Evolutionary conservation across 2,113 vertebrate species (phyloP).

Genomic region (Elachura formosa): DNA sequence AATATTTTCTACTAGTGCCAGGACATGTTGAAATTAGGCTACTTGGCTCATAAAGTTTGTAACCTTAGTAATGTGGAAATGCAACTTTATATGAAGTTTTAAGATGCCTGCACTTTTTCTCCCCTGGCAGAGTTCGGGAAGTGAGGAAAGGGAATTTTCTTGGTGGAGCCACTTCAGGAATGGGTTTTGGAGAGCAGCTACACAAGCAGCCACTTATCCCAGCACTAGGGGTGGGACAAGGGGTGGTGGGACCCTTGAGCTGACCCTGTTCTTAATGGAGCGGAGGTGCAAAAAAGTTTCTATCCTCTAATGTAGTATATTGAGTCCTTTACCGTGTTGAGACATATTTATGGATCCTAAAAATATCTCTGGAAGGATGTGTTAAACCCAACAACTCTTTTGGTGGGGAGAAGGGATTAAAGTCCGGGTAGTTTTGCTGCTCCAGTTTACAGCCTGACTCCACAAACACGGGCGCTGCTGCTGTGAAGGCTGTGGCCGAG

Average conservation of each 20-base stretch:
- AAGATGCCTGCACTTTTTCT: background rate
- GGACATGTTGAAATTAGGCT: background rate
- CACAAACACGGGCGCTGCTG: rapidly evolving
- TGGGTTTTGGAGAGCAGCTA: background rate
- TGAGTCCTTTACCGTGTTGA: rapidly evolving
- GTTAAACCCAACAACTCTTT: background rate
- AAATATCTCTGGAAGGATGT: background rate
- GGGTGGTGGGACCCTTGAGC: background rate
- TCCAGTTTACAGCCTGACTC: background rate
- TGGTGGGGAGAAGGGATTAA: background rate
- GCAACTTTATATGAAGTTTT: background rate
- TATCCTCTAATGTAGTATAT: rapidly evolving
- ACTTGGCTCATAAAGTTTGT: background rate
- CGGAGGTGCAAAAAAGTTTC: background rate
- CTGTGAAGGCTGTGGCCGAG: background rate
- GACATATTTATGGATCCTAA: background rate
- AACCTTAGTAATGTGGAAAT: background rate
- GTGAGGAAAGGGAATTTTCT: background rate
- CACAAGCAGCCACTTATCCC: background rate
- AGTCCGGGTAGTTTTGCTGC: background rate
- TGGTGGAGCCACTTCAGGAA: background rate
- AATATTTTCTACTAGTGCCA: background rate
- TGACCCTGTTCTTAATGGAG: background rate
- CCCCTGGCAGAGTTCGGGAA: background rate
- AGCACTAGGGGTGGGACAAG: rapidly evolving